Evolutionary conservation across 1,140 invertebrate species (phyloP).

Genomic region (Platyura marginata): DNA sequence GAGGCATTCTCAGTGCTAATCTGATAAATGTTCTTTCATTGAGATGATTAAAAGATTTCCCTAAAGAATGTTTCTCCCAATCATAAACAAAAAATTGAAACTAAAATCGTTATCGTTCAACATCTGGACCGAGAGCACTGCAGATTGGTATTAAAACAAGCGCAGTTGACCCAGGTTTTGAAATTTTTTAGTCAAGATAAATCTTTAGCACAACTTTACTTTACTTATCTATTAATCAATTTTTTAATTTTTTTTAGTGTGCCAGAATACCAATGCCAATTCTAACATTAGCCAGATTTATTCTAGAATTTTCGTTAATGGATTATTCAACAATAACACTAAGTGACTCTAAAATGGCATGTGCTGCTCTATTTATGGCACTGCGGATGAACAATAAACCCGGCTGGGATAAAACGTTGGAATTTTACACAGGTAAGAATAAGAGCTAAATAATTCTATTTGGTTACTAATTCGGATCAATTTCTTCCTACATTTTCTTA

Average conservation of each 20-base stretch:
- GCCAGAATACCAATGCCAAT: conserved; percentile 77
- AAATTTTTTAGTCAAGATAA: no score
- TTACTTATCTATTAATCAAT: conserved; percentile 1
- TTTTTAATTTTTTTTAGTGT: conserved; percentile 39
- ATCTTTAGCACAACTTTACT: not conserved
- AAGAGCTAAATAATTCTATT: not conserved
- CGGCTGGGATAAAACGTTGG: conserved; percentile 57
- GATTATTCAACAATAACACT: conserved; percentile 65
- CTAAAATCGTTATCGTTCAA: no score
- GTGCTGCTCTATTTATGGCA: conserved; percentile 69
- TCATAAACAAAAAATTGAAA: not conserved
- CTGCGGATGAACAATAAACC: conserved; percentile 62
- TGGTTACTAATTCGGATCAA: no score
- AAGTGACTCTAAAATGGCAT: conserved; percentile 77
- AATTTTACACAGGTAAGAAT: conserved; percentile 60
- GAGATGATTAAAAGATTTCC: no score
- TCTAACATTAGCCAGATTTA: conserved; percentile 81
- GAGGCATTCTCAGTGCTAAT: no score
- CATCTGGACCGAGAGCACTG: no score
- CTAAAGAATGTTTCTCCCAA: no score
- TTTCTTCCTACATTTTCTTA: no score
- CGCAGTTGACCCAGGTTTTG: no score
- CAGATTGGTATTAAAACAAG: no score
- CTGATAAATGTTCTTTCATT: no score
- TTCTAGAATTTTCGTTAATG: conserved; percentile 84